Conservation (phyloP, 2,888 invertebrate genomes). For the Epistrophe eligans region DNA sequence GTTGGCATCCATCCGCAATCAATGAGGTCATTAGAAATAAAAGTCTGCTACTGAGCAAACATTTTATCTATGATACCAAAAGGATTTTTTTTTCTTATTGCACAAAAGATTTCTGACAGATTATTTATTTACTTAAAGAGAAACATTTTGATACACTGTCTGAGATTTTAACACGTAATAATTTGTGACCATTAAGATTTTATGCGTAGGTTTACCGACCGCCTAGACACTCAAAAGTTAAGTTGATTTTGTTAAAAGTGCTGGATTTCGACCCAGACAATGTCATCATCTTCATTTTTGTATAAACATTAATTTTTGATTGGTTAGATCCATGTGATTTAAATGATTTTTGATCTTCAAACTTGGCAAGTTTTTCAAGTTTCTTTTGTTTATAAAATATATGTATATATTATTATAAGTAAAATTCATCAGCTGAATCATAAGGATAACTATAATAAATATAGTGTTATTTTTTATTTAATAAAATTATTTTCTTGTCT, state of each 20-base stretch:
- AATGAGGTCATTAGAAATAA: slow-evolving; percentile 21
- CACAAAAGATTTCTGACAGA: slow-evolving; percentile 17
- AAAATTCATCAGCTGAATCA: background rate
- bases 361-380: background rate
- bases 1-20: slow-evolving; percentile 14
- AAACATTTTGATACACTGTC: slow-evolving; percentile 8
- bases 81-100: background rate
- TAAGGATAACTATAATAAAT: too few relatives aligned
- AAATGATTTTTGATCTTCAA: slow-evolving; percentile 10
- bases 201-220: slow-evolving; percentile 31
- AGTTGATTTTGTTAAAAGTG: background rate
- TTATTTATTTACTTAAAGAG: slow-evolving; percentile 13
- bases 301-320: background rate
- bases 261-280: slow-evolving; percentile 22
- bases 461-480: too few relatives aligned
- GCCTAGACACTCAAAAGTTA: slow-evolving; percentile 8
- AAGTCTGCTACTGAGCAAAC: slow-evolving; percentile 16
- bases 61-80: background rate
- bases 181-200: slow-evolving; percentile 49
- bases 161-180: slow-evolving; percentile 53
- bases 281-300: slow-evolving; percentile 27
- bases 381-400: background rate
- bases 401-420: background rate
- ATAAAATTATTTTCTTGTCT: too few relatives aligned
- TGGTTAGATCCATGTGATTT: background rate